These are phyloP conservation scores for Thecocarcelia acutangulata DNA, from an alignment of 2,888 invertebrate species.

Conservation along the genomic window DNA sequence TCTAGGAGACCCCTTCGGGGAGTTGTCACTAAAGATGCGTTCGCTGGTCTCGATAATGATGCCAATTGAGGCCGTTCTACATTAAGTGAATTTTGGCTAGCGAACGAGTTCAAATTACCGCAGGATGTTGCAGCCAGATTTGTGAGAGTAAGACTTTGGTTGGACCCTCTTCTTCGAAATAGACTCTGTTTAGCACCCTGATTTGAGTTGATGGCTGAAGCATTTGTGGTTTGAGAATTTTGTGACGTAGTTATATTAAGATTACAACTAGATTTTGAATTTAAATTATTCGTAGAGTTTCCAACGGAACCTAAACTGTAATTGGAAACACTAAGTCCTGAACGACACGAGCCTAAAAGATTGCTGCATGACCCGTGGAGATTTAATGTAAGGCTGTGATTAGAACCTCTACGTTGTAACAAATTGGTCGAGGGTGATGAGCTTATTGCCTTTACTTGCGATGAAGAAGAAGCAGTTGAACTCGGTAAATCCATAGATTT, in stretches of 20 bases:
- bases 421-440: constrained; percentile 76
- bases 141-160: constrained; percentile 69
- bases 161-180: constrained; percentile 76
- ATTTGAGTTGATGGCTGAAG: constrained; percentile 72
- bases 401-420: constrained; percentile 84
- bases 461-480: constrained; percentile 28
- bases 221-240: constrained; percentile 67
- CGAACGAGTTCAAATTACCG: constrained; percentile 83
- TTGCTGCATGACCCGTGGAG: constrained; percentile 83
- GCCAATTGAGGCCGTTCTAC: constrained; percentile 67
- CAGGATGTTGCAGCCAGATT: constrained; percentile 80
- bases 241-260: constrained; percentile 71
- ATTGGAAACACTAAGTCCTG: constrained; percentile 82
- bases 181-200: constrained; percentile 84
- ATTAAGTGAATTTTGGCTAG: constrained; percentile 83
- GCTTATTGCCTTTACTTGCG: constrained; percentile 58
- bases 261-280: constrained; percentile 78
- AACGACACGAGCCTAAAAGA: constrained; percentile 76
- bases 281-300: constrained; percentile 72
- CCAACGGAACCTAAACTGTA: constrained; percentile 83
- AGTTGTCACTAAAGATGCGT: constrained; percentile 64
- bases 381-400: constrained; percentile 84
- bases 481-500: constrained; percentile 76
- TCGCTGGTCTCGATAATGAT: constrained; percentile 59
- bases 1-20: constrained; percentile 88